Percentiles rank a stretch among this genome's conserved stretches.
Evolutionary conservation across 35 echinoderm and acorn worm genomes (phyloP).

Genomic region (Heliocidaris erythrogramma): DNA sequence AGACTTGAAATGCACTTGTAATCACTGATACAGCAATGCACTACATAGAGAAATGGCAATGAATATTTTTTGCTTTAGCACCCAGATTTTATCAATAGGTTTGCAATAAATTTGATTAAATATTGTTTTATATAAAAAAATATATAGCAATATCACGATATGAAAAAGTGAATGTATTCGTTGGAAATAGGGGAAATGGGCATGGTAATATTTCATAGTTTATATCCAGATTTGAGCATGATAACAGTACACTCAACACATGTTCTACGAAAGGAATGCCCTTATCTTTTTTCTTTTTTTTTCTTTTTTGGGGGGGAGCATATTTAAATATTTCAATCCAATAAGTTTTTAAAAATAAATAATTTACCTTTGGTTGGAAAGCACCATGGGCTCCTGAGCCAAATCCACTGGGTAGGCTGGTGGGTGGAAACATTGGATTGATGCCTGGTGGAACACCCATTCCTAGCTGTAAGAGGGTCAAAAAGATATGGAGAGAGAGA

Average conservation of each 20-base stretch:
- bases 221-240: too few relatives aligned
- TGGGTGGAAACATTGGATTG: constrained; percentile 60
- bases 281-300: not conserved
- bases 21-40: not conserved
- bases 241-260: too few relatives aligned
- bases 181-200: not conserved
- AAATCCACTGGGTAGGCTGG: constrained; percentile 62
- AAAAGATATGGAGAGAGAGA: not conserved
- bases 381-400: constrained; percentile 65
- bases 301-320: not conserved
- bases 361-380: constrained; percentile 69
- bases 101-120: too few relatives aligned
- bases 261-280: not conserved
- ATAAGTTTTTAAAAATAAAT: not conserved
- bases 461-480: constrained; percentile 46
- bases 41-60: too few relatives aligned
- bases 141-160: too few relatives aligned
- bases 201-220: too few relatives aligned
- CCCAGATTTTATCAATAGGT: too few relatives aligned
- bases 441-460: constrained; percentile 65
- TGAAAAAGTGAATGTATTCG: not conserved
- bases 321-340: not conserved
- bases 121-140: too few relatives aligned
- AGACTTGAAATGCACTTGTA: not conserved
- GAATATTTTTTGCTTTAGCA: not conserved